A percentile compares a stretch with the other conserved stretches of the same genome.
Evolutionary conservation across 2,797 vertebrate genomes (phyloP).

Genomic region (Gallirallus australis): DNA sequence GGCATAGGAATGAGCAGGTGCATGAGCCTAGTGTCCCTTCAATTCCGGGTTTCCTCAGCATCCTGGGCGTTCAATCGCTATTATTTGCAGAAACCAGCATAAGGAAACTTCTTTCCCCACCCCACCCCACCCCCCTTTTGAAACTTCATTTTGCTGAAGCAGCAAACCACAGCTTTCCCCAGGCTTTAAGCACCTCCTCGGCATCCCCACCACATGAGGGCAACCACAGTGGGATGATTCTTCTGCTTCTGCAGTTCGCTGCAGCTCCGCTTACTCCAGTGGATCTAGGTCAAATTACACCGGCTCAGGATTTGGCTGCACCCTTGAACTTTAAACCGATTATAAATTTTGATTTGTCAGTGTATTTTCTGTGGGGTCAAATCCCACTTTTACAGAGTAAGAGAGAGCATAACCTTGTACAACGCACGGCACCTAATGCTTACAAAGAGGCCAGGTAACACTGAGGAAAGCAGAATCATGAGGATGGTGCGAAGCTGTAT

Average conservation of each 20-base stretch:
- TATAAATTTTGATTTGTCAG: conserved; percentile 66
- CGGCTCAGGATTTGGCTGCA: conserved; percentile 61
- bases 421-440: not conserved
- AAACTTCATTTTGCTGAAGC: not conserved
- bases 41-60: not conserved
- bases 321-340: conserved; percentile 65
- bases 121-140: not conserved
- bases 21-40: not conserved
- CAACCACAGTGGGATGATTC: not conserved
- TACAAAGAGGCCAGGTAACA: not conserved
- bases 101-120: not conserved
- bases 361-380: conserved; percentile 40
- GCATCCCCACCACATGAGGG: rapidly evolving
- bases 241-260: not conserved
- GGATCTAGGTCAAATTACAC: conserved; percentile 63
- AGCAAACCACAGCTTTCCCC: not conserved
- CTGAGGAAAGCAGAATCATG: not conserved
- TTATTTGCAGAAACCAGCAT: not conserved
- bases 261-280: not conserved
- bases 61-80: not conserved
- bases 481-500: rapidly evolving
- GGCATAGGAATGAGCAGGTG: not conserved
- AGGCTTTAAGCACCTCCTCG: not conserved
- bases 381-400: not conserved
- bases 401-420: not conserved